phyloP scores from a whole-genome alignment of 1,140 invertebrate genomes.

The Eumaeus atala region DNA sequence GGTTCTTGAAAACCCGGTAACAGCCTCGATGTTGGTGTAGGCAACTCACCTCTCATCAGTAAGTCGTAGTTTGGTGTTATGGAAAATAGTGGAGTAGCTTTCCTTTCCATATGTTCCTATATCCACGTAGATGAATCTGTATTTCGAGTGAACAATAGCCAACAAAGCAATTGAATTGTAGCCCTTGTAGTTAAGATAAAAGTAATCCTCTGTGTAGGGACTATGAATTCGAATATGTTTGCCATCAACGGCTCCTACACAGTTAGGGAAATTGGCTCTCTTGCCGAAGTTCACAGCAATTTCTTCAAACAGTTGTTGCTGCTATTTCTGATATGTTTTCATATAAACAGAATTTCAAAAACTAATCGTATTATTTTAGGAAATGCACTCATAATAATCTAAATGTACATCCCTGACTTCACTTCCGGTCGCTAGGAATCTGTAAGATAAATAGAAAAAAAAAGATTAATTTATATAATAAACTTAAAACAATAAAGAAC shows the following conservation, averaged over 20 bases:
- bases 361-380: conserved; percentile 26
- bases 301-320: conserved; percentile 24
- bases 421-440: conserved; percentile 23
- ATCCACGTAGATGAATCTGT: conserved; percentile 43
- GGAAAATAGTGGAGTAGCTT: conserved; percentile 41
- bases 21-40: conserved; percentile 29
- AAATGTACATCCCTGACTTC: conserved; percentile 23
- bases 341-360: conserved; percentile 17
- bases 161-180: conserved; percentile 61
- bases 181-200: no score
- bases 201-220: no score
- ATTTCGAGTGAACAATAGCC: conserved; percentile 43
- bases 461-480: conserved; percentile 22
- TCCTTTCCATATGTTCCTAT: conserved; percentile 44
- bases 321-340: conserved; percentile 27
- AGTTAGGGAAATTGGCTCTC: conserved; percentile 33
- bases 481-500: conserved; percentile 21
- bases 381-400: conserved; percentile 21
- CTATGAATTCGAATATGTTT: no score
- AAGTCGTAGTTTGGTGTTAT: conserved; percentile 32
- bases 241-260: conserved; percentile 34
- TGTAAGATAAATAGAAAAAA: conserved; percentile 21
- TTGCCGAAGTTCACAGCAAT: conserved; percentile 29
- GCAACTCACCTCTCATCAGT: conserved; percentile 26
- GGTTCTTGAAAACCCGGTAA: conserved; percentile 27